Percentiles rank a stretch among this genome's conserved stretches.
Conservation (phyloP, 1,140 invertebrate species). For the Drosophila bocqueti region DNA sequence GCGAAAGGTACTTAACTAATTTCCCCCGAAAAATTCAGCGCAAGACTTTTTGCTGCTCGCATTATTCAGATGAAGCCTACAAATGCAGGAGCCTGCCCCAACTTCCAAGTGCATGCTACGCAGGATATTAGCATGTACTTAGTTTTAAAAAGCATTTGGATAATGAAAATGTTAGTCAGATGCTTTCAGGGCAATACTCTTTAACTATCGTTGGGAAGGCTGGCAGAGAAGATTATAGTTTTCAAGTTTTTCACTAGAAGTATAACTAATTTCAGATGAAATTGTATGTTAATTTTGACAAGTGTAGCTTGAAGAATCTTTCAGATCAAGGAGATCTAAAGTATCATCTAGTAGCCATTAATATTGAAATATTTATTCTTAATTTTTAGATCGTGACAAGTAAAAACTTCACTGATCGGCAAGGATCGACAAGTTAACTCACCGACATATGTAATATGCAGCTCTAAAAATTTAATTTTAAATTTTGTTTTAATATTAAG, state of each 20-base stretch:
- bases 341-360: too few species aligned
- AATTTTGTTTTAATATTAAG: not conserved
- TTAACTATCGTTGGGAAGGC: too few species aligned
- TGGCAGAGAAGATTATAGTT: not conserved
- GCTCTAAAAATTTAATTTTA: too few species aligned
- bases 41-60: conserved; percentile 20
- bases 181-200: not conserved
- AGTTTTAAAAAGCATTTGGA: not conserved
- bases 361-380: too few species aligned
- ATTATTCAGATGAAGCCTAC: conserved; percentile 24
- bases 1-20: conserved; percentile 34
- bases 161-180: not conserved
- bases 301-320: not conserved
- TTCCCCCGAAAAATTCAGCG: conserved; percentile 19
- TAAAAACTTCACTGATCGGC: too few species aligned
- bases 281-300: too few species aligned
- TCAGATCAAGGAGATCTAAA: too few species aligned
- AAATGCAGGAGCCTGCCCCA: conserved; percentile 3
- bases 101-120: conserved; percentile 1
- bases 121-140: conserved; percentile 2
- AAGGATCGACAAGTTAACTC: too few species aligned
- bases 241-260: not conserved
- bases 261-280: too few species aligned
- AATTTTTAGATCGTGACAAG: too few species aligned
- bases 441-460: too few species aligned